Evolutionary conservation across 2,113 vertebrate species (phyloP).

Genomic region (Scortum barcoo): DNA sequence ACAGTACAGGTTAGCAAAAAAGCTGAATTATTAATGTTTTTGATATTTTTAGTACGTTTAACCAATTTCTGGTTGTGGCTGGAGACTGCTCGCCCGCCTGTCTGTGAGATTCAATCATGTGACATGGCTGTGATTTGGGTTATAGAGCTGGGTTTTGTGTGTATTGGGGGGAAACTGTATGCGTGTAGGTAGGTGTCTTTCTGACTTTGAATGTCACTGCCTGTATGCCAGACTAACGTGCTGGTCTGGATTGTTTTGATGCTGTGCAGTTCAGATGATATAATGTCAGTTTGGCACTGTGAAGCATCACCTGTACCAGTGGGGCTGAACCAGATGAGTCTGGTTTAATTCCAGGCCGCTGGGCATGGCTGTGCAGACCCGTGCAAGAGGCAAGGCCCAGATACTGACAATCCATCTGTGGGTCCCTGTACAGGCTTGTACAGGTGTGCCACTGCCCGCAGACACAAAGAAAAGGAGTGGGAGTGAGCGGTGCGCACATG

Average conservation of each 20-base stretch:
- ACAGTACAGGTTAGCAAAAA: conserved; percentile 80
- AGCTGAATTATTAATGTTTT: conserved; percentile 85
- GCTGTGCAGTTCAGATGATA: conserved; percentile 29
- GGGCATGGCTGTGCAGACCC: conserved; percentile 42
- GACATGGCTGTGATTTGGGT: conserved; percentile 83
- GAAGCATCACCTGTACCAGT: conserved; percentile 40
- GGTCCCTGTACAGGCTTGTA: conserved; percentile 65
- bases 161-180: conserved; percentile 8
- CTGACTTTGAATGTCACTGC: conserved; percentile 13
- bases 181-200: conserved; percentile 28
- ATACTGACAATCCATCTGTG: conserved; percentile 79
- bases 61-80: conserved; percentile 85
- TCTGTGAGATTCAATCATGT: conserved; percentile 83
- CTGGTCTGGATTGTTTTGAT: conserved; percentile 20
- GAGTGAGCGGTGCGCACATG: conserved; percentile 13
- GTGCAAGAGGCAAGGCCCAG: conserved; percentile 62
- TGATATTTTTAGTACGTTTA: conserved; percentile 86
- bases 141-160: conserved; percentile 66
- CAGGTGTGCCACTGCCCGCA: conserved; percentile 65
- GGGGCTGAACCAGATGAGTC: conserved; percentile 61
- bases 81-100: conserved; percentile 76
- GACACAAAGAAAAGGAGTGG: conserved; percentile 58
- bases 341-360: conserved; percentile 62
- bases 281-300: conserved; percentile 47
- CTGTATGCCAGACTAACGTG: conserved; percentile 17